Evolutionary conservation across 2,888 invertebrate genomes (phyloP), one percentile per base, ranked within the genome.

Genomic region (Notodonta ziczac): DNA sequence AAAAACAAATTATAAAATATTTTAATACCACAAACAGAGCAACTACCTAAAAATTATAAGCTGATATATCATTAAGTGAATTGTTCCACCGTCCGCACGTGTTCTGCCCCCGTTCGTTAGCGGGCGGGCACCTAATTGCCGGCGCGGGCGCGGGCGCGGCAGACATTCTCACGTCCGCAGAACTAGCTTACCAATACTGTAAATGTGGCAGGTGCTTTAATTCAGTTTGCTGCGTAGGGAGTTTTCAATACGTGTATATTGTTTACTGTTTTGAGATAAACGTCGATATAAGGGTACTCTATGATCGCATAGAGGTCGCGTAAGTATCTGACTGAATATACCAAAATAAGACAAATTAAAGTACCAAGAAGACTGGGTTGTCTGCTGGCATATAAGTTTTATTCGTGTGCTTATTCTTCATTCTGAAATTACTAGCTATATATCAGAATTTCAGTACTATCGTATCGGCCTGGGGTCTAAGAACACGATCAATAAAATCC

Each of bases 91-190:
- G 46, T 56, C 1, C 24, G 42, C 56, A 48, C 24, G 60, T n/a
- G 51, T 32, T 50, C 63, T 24, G 24, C 2, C 2, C 24, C 60
- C 66, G 73, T 68, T 62, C 46, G 61, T 76, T 69, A 66, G 52
- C 40, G 40, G 16, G n/a, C 42, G 35, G 62, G 14, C 61, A 65
- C 55, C 53, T 76, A 77, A 77, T 72, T 72, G 73, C 63, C 69
- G 65, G 72, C 66, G 67, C 72, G 63, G 70, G 70, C 70, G 64
- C 69, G 24, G 52, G 13, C 35, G 32, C 63, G 60, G 64, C 63
- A 67, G 63, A 24, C 60, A 70, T 67, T 65, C 74, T 70, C 81
- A 82, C 81, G 80, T 81, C 64, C 76, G 54, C 59, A 67, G 51
- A 63, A 68, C 69, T 65, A 59, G 65, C 71, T 73, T 63, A 61